A percentile compares a stretch with the other conserved stretches of the same genome.
Conservation (phyloP, 2,888 invertebrate genomes). For the Tipula helvola region DNA sequence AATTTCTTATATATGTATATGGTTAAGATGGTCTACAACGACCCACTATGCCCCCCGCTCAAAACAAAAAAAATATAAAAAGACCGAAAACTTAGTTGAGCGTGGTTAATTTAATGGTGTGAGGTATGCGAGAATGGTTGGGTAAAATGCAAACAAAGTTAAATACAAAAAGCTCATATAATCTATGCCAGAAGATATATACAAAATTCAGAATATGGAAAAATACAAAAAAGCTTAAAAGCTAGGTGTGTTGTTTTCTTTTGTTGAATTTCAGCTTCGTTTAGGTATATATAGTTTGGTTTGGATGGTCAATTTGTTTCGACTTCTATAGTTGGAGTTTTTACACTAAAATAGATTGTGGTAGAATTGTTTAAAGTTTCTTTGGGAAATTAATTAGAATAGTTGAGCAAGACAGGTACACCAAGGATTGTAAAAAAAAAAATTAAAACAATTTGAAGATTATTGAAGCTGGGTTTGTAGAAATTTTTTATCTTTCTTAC, state of each 20-base stretch:
- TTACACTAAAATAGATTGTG: too few relatives aligned
- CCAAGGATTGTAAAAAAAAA: too few relatives aligned
- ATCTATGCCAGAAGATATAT: not conserved
- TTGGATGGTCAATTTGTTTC: not conserved
- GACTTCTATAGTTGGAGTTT: too few relatives aligned
- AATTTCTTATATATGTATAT: not conserved
- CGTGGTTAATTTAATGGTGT: not conserved
- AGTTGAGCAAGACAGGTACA: too few relatives aligned
- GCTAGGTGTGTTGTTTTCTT: not conserved
- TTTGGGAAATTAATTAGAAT: too few relatives aligned
- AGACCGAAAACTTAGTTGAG: not conserved
- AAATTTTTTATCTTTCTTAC: too few relatives aligned
- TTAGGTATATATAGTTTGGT: not conserved
- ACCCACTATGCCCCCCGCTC: not conserved
- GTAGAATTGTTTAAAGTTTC: too few relatives aligned
- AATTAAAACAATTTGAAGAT: too few relatives aligned
- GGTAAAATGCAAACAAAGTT: not conserved
- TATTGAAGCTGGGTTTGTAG: too few relatives aligned
- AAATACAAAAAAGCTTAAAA: not conserved
- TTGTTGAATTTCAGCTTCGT: not conserved
- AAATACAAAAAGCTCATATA: not conserved
- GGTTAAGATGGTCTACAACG: not conserved
- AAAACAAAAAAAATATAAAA: not conserved
- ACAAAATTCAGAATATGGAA: not conserved
- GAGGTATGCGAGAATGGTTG: not conserved